phyloP scores from a whole-genome alignment of 2,113 vertebrate species.

The Isurus oxyrinchus region DNA sequence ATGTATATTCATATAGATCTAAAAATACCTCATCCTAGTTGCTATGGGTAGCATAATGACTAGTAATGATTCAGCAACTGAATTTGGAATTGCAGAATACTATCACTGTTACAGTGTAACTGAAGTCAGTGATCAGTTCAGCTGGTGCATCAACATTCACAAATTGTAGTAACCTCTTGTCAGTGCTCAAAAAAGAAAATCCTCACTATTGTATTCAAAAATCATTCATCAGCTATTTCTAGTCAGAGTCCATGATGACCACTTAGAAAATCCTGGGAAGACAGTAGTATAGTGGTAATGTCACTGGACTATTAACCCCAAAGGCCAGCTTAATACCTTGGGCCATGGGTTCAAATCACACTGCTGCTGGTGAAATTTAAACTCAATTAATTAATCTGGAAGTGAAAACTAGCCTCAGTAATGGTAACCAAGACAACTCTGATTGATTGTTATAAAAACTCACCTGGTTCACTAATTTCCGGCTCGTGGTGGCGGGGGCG shows the following conservation, averaged over 20 bases:
- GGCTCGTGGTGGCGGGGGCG: not conserved
- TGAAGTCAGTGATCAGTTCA: not conserved
- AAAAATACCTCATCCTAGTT: conserved; percentile 8
- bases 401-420: too few relatives aligned
- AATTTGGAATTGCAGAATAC: not conserved
- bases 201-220: not conserved
- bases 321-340: not conserved
- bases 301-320: not conserved
- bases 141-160: not conserved
- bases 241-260: not conserved
- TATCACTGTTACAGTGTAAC: not conserved
- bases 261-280: not conserved
- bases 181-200: not conserved
- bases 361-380: not conserved
- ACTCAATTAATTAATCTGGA: not conserved
- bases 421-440: too few relatives aligned
- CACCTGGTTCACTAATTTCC: too few relatives aligned
- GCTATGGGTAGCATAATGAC: conserved; percentile 18
- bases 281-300: not conserved
- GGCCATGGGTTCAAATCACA: not conserved
- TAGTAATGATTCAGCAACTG: not conserved
- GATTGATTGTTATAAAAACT: too few relatives aligned
- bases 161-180: not conserved
- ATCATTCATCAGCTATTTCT: not conserved
- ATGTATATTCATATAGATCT: not conserved